Base-by-base conservation (phyloP, 1,140 invertebrate species). In the Drosophila elegans region DNA sequence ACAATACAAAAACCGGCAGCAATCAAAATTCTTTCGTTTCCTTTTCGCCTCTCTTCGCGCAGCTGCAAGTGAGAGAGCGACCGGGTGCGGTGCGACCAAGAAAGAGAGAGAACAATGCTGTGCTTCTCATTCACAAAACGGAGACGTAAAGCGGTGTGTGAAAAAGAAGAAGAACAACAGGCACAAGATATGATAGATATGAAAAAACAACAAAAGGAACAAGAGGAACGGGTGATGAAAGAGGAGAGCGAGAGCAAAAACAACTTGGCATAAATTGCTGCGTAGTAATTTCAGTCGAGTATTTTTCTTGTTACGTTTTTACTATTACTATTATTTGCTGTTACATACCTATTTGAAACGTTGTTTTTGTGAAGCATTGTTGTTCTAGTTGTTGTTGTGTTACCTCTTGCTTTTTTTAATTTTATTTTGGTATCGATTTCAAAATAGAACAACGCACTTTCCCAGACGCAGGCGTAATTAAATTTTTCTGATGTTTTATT, bases 391-490 rank as follows among this genome's bases (percentile, higher is more conserved):
- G 54, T 41, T 34, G 63, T 34, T 68, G 12, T 13, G 49, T 41
- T 51, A 36, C 51, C 7, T 44, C 16, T 44, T 44, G 7, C 54
- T 54, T 25, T 56, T 55, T 51, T 69, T 36, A 76, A 67, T 74
- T 63, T 82, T 86, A 86, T 88, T 89, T 89, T 84, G 74, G 77
- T 89, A 89, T 89, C 80, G 84, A 90, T 89, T 89, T 90, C 77
- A 90, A 90, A 84, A 88, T 80, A 82, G 52, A 88, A 89, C 85
- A 77, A 89, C 84, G 85, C 84, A 90, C 85, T 89, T 89, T 86
- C 68, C 63, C 64, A 78, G 68, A 71, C 80, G 68, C 69, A 77
- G 68, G 66, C 66, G 59, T 85, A 86, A 86, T 85, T 80, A 57
- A 54, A 49, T 69, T 68, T 74, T 72, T 76, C 57, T 61, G 68